These are phyloP conservation scores for Gymnodraco acuticeps DNA, from an alignment of 2,797 vertebrate genomes.

Conservation along the genomic window DNA sequence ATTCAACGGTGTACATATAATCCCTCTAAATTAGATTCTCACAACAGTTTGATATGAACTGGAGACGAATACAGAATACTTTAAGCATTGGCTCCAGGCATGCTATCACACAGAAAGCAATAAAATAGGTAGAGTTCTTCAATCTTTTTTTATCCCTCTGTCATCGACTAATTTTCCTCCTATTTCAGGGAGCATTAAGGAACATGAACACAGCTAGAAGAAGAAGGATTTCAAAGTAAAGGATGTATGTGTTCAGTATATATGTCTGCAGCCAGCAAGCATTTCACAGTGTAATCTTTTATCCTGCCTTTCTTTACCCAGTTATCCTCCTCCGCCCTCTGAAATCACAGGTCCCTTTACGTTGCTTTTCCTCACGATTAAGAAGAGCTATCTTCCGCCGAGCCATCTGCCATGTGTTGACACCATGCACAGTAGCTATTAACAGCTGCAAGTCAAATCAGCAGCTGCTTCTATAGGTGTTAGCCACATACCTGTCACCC, in stretches of 20 bases:
- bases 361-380: conserved; percentile 46
- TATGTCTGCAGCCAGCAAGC: conserved; percentile 25
- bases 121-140: conserved; percentile 31
- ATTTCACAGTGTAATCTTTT: conserved; percentile 34
- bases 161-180: conserved; percentile 31
- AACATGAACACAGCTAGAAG: conserved; percentile 38
- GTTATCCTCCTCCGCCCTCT: conserved; percentile 20
- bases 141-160: conserved; percentile 10
- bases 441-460: conserved; percentile 60
- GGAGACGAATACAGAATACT: background rate
- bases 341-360: conserved; percentile 33
- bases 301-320: background rate
- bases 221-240: conserved; percentile 30
- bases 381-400: conserved; percentile 40
- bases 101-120: conserved; percentile 18
- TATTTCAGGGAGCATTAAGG: conserved; percentile 43
- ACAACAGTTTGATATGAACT: conserved; percentile 14
- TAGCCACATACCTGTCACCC: conserved; percentile 59
- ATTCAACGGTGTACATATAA: conserved; percentile 32
- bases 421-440: conserved; percentile 54
- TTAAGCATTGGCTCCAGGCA: conserved; percentile 44
- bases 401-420: conserved; percentile 59
- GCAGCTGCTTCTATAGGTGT: conserved; percentile 71
- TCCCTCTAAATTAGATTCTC: conserved; percentile 36
- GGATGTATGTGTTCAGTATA: conserved; percentile 27